Evolutionary conservation across 2,113 vertebrate genomes (phyloP).

Genomic region (Sapajus apella): DNA sequence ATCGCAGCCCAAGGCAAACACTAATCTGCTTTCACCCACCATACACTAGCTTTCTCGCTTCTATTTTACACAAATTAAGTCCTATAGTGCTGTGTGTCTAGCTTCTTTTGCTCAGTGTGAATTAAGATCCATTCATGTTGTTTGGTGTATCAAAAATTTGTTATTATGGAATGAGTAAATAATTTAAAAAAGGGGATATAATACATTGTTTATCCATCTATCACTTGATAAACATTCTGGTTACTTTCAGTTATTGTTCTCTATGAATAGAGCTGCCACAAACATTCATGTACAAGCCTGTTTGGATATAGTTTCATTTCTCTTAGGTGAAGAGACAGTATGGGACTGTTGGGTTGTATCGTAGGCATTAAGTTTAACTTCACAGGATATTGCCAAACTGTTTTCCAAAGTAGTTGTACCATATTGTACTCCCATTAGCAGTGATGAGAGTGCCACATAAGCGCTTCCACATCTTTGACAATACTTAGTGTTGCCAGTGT

Average conservation of each 20-base stretch:
- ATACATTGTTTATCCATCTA: not conserved
- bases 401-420: not conserved
- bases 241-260: not conserved
- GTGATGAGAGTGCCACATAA: not conserved
- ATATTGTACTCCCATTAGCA: not conserved
- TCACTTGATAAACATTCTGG: not conserved
- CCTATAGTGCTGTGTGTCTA: not conserved
- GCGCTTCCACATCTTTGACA: not conserved
- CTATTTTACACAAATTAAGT: slow-evolving; percentile 10
- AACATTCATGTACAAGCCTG: not conserved
- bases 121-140: not conserved
- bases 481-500: not conserved
- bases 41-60: not conserved
- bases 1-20: not conserved
- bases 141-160: not conserved
- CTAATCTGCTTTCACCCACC: not conserved
- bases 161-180: not conserved
- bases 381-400: not conserved
- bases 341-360: not conserved
- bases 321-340: not conserved
- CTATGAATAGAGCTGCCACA: not conserved
- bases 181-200: not conserved
- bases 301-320: not conserved
- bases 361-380: not conserved
- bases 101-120: slow-evolving; percentile 37